These are phyloP conservation scores for Strongylocentrotus purpuratus DNA, from an alignment of 35 echinoderm and acorn worm species.

Conservation along the genomic window DNA sequence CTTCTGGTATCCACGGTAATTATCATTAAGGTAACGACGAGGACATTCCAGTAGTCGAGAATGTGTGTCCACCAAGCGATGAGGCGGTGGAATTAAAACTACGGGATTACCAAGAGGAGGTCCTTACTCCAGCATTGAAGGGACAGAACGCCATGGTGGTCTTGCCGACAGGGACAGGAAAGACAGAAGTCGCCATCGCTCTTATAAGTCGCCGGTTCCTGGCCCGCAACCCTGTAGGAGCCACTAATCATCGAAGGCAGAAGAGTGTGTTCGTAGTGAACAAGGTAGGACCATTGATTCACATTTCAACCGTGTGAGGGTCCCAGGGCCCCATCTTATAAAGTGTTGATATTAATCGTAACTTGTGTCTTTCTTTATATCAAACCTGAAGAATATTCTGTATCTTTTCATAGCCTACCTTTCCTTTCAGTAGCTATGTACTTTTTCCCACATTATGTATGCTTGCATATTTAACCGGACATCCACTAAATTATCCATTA, in stretches of 20 bases:
- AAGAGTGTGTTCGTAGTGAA: slow-evolving; percentile 27
- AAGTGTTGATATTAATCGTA: no score
- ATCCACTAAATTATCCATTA: no score
- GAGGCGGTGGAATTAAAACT: slow-evolving; percentile 25
- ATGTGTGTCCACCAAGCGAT: neutral
- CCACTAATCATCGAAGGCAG: neutral
- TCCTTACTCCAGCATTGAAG: slow-evolving; percentile 39
- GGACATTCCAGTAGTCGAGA: neutral
- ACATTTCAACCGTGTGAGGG: no score
- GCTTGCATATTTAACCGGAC: no score
- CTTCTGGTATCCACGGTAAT: neutral
- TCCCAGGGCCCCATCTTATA: no score
- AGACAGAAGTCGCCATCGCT: slow-evolving; percentile 66
- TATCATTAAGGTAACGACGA: neutral
- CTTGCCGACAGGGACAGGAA: slow-evolving; percentile 72
- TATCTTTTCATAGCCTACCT: no score
- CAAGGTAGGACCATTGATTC: neutral
- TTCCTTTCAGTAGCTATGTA: no score
- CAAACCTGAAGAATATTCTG: no score
- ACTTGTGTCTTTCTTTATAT: no score
- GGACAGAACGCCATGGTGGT: slow-evolving; percentile 67
- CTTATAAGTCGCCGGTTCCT: slow-evolving; percentile 53
- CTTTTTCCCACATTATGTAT: no score
- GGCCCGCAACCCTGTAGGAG: neutral
- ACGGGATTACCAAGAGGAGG: slow-evolving; percentile 68